These are phyloP conservation scores for Drosophila melanocephala DNA, from an alignment of 2,888 invertebrate genomes.

Conservation along the genomic window DNA sequence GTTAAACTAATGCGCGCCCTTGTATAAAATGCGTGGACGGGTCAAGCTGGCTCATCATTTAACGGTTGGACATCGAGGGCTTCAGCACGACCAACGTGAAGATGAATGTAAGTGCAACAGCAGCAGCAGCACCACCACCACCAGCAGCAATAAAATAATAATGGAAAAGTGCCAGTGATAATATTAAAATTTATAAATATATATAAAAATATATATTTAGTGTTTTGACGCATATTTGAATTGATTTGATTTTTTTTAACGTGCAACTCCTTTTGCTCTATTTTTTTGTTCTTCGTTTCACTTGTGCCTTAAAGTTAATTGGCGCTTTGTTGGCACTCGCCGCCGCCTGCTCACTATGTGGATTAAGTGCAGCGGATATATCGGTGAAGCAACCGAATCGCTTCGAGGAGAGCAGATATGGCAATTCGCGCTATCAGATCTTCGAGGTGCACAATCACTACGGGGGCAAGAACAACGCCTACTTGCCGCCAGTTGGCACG, in stretches of 20 bases:
- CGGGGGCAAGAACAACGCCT: slow-evolving; percentile 43
- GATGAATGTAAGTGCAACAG: slow-evolving; percentile 81
- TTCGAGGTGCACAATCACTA: slow-evolving; percentile 80
- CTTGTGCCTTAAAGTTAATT: slow-evolving; percentile 45
- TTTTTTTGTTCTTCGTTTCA: not conserved
- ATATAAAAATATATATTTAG: slow-evolving; percentile 3
- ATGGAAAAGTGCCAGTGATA: slow-evolving; percentile 32
- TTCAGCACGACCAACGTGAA: slow-evolving; percentile 79
- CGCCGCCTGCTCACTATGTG: slow-evolving; percentile 56
- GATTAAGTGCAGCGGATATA: slow-evolving; percentile 66
- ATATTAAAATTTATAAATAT: not conserved
- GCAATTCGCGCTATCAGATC: slow-evolving; percentile 71
- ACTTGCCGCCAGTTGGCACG: slow-evolving; percentile 50
- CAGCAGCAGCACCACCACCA: slow-evolving; percentile 4
- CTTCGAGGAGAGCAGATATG: slow-evolving; percentile 74
- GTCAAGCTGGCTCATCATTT: slow-evolving; percentile 81
- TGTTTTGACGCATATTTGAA: not conserved
- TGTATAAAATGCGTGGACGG: slow-evolving; percentile 82
- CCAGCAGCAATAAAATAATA: not conserved
- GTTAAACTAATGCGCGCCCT: slow-evolving; percentile 53
- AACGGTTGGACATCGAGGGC: slow-evolving; percentile 81
- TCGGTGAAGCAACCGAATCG: slow-evolving; percentile 60
- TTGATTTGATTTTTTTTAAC: slow-evolving; percentile 10
- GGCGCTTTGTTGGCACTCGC: slow-evolving; percentile 64
- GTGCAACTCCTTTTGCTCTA: slow-evolving; percentile 7